Evolutionary conservation across 2,888 invertebrate genomes (phyloP).

Genomic region (Aphidoletes aphidimyza): DNA sequence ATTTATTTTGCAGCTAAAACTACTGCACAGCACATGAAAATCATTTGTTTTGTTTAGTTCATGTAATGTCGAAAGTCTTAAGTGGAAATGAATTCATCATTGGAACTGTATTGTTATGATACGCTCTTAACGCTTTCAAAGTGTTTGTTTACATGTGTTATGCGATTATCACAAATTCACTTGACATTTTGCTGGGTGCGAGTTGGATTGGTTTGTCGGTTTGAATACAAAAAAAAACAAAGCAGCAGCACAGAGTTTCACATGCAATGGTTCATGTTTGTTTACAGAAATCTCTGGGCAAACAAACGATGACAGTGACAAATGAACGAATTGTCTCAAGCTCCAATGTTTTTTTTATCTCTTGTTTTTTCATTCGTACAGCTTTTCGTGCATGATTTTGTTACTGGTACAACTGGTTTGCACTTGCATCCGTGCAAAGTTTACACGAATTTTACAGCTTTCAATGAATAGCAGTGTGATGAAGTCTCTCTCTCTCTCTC

Average conservation of each 20-base stretch:
- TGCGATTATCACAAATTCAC: conserved; percentile 30
- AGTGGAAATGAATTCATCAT: conserved; percentile 10
- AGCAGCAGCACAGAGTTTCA: too few relatives aligned
- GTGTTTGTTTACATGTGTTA: conserved; percentile 16
- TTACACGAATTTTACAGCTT: not conserved
- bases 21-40: conserved; percentile 19
- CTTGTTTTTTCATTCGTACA: not conserved
- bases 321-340: conserved; percentile 43
- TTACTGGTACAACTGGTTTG: too few relatives aligned
- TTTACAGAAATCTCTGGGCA: not conserved
- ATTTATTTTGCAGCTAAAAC: not conserved
- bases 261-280: conserved; percentile 21
- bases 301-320: conserved; percentile 39
- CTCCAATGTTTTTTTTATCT: not conserved
- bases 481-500: not conserved
- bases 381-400: not conserved
- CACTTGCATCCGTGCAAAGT: not conserved
- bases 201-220: too few relatives aligned
- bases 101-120: not conserved
- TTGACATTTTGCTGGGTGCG: conserved; percentile 4
- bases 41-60: conserved; percentile 3
- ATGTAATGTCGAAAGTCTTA: not conserved
- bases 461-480: conserved; percentile 15
- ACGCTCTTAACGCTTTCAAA: too few relatives aligned
- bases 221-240: too few relatives aligned